Percentiles rank a stretch among this genome's conserved stretches.
phyloP scores from a whole-genome alignment of 1,140 invertebrate genomes.

The Metopolophium dirhodum region DNA sequence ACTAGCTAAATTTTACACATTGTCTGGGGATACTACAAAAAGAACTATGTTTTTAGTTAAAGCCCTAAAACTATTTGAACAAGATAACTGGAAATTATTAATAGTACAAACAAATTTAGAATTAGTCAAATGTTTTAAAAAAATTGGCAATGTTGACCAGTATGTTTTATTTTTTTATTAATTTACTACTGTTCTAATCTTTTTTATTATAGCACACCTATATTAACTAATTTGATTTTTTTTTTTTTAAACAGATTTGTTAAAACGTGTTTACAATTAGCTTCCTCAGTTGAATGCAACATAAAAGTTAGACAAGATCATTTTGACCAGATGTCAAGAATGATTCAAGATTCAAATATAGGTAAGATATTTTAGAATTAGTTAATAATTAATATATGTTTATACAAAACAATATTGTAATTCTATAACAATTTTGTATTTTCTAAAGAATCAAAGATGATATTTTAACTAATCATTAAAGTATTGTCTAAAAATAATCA shows the following conservation, averaged over 20 bases:
- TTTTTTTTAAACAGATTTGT: slow-evolving; percentile 34
- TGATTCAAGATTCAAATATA: slow-evolving; percentile 30
- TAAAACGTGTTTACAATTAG: slow-evolving; percentile 49
- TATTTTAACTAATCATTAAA: background rate
- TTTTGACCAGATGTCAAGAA: slow-evolving; percentile 44
- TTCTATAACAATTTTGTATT: background rate
- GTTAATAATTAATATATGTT: background rate
- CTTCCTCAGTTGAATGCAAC: slow-evolving; percentile 18
- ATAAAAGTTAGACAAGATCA: slow-evolving; percentile 38
- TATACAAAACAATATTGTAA: background rate
- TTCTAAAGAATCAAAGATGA: background rate
- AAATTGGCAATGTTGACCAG: slow-evolving; percentile 75
- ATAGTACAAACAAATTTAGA: slow-evolving; percentile 82
- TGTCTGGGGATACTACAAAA: slow-evolving; percentile 84
- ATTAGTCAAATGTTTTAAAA: slow-evolving; percentile 83
- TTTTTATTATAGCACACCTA: background rate
- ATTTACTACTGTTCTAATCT: background rate
- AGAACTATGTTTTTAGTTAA: slow-evolving; percentile 88
- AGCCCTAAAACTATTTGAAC: slow-evolving; percentile 82
- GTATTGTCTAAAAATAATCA: background rate
- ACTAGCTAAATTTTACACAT: slow-evolving; percentile 88
- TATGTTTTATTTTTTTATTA: slow-evolving; percentile 60
- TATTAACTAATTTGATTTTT: slow-evolving; percentile 27
- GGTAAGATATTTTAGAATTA: slow-evolving; percentile 24
- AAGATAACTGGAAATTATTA: slow-evolving; percentile 84